Evolutionary conservation across 2,113 vertebrate species (phyloP).

Genomic region (Hypomesus transpacificus): DNA sequence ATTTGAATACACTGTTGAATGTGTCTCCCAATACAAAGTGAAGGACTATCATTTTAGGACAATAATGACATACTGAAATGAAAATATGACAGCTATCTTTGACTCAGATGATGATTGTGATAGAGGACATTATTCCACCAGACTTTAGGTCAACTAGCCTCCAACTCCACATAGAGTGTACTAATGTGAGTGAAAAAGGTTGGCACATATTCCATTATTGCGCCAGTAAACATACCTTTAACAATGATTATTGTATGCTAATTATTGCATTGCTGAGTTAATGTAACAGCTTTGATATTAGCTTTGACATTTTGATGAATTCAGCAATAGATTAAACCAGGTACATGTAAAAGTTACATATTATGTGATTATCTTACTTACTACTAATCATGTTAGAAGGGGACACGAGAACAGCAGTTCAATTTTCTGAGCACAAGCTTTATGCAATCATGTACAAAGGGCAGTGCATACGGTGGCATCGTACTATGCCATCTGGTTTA

Average conservation of each 20-base stretch:
- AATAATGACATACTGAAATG: neutral
- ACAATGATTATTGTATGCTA: neutral
- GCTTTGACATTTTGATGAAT: neutral
- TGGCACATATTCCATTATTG: neutral
- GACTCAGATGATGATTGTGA: neutral
- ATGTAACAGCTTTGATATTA: constrained; percentile 1
- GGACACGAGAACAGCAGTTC: constrained; percentile 45
- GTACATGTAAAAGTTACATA: constrained; percentile 39
- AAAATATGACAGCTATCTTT: neutral
- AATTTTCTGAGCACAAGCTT: constrained; percentile 69
- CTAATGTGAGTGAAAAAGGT: neutral
- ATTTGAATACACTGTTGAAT: neutral
- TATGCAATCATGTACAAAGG: constrained; percentile 61
- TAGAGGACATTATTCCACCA: neutral
- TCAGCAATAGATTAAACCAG: constrained; percentile 44
- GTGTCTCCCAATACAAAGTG: neutral
- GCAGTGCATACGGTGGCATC: constrained; percentile 50
- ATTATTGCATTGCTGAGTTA: neutral
- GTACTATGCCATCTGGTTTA: constrained; percentile 68
- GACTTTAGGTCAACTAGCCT: neutral
- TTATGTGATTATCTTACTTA: constrained; percentile 59
- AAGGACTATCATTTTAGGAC: neutral
- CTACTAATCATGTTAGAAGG: constrained; percentile 50
- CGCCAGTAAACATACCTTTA: neutral
- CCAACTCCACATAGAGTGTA: constrained; percentile 2